These are phyloP conservation scores for Semicossyphus pulcher DNA, from an alignment of 2,113 vertebrate species.

Conservation along the genomic window DNA sequence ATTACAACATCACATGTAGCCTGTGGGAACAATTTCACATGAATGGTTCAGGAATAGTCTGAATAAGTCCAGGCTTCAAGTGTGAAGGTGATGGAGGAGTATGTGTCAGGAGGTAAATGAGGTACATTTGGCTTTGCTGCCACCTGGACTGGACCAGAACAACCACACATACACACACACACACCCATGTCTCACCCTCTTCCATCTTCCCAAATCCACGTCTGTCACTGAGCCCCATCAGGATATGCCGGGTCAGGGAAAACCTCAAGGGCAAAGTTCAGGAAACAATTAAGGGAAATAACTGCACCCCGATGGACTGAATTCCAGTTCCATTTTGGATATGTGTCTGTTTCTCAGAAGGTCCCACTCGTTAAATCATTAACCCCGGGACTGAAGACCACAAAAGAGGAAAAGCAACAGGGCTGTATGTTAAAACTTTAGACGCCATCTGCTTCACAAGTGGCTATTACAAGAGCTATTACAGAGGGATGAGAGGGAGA, in stretches of 20 bases:
- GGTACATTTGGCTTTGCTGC: constrained; percentile 48
- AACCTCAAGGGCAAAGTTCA: constrained; percentile 80
- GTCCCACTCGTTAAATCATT: constrained; percentile 75
- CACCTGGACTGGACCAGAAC: constrained; percentile 61
- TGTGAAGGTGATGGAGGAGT: constrained; percentile 53
- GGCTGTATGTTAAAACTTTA: constrained; percentile 43
- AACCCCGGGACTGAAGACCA: constrained; percentile 55
- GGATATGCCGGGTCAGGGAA: constrained; percentile 68
- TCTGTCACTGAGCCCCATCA: constrained; percentile 64
- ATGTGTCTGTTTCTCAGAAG: constrained; percentile 62
- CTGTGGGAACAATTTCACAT: constrained; percentile 51
- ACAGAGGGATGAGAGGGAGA: constrained; percentile 40
- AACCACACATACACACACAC: constrained; percentile 6
- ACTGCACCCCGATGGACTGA: constrained; percentile 54
- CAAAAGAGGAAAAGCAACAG: constrained; percentile 54
- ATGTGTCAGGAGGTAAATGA: constrained; percentile 66
- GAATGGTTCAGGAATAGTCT: constrained; percentile 19
- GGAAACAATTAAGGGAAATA: constrained; percentile 83
- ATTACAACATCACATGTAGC: constrained; percentile 34
- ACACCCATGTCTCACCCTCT: constrained; percentile 5
- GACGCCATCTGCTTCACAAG: constrained; percentile 50
- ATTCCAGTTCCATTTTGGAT: constrained; percentile 54
- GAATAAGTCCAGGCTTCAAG: constrained; percentile 40
- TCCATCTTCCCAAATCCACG: constrained; percentile 55
- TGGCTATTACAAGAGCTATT: constrained; percentile 46